Conservation (phyloP, 2,888 invertebrate species). For the Cyclophora punctaria region DNA sequence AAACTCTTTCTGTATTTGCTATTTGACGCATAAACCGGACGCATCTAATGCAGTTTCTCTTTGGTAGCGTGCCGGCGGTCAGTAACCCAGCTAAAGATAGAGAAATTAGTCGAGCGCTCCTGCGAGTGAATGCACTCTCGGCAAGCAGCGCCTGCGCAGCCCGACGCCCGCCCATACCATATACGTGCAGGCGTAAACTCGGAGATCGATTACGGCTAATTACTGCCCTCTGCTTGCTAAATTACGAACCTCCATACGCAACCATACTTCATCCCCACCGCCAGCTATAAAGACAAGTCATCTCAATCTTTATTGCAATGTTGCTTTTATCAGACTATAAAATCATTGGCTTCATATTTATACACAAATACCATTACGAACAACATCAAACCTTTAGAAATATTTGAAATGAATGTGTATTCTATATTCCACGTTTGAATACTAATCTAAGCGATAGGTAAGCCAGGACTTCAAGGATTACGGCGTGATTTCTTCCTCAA, state of each 20-base stretch:
- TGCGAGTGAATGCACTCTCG: conserved; percentile 60
- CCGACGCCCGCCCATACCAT: conserved; percentile 51
- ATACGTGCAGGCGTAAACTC: conserved; percentile 58
- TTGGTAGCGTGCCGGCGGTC: conserved; percentile 57
- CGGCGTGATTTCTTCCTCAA: conserved; percentile 4
- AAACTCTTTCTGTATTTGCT: conserved; percentile 17
- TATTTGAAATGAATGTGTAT: neutral
- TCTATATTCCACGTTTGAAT: neutral
- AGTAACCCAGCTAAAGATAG: conserved; percentile 73
- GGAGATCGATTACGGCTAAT: conserved; percentile 71
- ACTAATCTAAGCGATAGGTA: neutral
- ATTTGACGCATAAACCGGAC: conserved; percentile 62
- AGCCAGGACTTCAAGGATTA: neutral
- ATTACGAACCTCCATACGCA: conserved; percentile 6
- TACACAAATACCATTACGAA: conserved; percentile 3
- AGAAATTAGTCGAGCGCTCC: conserved; percentile 66
- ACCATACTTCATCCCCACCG: conserved; percentile 29
- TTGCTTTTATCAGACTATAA: conserved; percentile 5
- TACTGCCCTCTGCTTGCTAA: conserved; percentile 44
- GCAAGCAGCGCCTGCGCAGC: conserved; percentile 9
- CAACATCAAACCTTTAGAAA: neutral
- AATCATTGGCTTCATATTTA: conserved; percentile 5
- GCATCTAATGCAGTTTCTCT: conserved; percentile 71
- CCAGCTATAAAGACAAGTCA: conserved; percentile 24
- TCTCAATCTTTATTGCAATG: conserved; percentile 8